phyloP scores from a whole-genome alignment of 2,113 vertebrate species.

The Campylomormyrus numenius region DNA sequence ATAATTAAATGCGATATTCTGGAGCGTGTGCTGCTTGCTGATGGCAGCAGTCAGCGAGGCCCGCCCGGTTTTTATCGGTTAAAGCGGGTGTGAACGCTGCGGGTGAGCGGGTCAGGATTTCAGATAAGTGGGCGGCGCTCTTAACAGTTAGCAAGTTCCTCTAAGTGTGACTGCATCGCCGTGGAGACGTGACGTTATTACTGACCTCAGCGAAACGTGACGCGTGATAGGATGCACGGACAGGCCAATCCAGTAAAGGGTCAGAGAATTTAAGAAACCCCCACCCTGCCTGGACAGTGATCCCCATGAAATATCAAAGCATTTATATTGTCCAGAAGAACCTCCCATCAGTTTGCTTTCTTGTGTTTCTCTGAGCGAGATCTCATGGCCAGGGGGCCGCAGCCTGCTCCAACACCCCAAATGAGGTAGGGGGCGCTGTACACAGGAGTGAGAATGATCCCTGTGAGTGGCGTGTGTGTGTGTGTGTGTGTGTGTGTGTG shows the following conservation, averaged over 20 bases:
- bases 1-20: constrained; percentile 41
- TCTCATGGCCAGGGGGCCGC: neutral
- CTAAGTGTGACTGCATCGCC: neutral
- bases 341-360: neutral
- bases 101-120: neutral
- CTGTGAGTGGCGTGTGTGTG: neutral
- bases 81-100: neutral
- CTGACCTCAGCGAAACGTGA: neutral
- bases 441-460: neutral
- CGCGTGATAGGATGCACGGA: neutral
- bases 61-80: constrained; percentile 29
- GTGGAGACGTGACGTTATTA: neutral
- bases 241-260: neutral
- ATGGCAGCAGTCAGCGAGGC: constrained; percentile 14
- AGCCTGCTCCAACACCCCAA: neutral
- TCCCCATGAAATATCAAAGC: neutral
- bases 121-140: neutral
- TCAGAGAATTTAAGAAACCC: neutral
- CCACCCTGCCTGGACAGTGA: neutral
- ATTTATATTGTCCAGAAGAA: neutral
- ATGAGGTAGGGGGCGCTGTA: neutral
- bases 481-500: neutral
- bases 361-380: neutral
- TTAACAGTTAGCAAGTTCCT: neutral
- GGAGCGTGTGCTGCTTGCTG: constrained; percentile 33